Evolutionary conservation across 2,888 invertebrate genomes (phyloP).

Genomic region (Ornithoptera priamus): DNA sequence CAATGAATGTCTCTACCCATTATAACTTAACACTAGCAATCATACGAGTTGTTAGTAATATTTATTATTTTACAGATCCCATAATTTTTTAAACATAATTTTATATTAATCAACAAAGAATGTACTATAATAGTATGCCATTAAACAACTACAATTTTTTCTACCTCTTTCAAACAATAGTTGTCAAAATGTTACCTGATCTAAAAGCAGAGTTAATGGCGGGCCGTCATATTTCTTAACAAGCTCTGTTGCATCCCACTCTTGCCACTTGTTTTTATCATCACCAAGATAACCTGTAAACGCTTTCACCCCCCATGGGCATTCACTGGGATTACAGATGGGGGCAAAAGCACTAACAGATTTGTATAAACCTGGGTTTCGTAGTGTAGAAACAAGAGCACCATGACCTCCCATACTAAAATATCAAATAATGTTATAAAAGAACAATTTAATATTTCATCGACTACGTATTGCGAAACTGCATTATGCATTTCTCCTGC

Average conservation of each 20-base stretch:
- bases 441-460: too few species aligned
- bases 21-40: too few species aligned
- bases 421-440: conserved; percentile 32
- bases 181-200: conserved; percentile 84
- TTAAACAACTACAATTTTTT: too few species aligned
- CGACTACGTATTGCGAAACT: too few species aligned
- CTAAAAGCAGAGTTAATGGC: conserved; percentile 90
- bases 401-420: conserved; percentile 99
- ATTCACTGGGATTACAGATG: conserved; percentile 91
- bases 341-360: conserved; percentile 97
- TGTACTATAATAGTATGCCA: too few species aligned
- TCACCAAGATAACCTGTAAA: conserved; percentile 90
- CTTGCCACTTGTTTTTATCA: conserved; percentile 84
- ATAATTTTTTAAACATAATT: too few species aligned
- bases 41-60: too few species aligned
- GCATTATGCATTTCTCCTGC: too few species aligned
- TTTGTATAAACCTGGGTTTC: conserved; percentile 93
- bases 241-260: conserved; percentile 94
- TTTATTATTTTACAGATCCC: too few species aligned
- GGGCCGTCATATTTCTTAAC: conserved; percentile 91
- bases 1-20: too few species aligned
- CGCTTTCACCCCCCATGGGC: conserved; percentile 94
- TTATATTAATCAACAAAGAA: too few species aligned
- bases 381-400: conserved; percentile 92
- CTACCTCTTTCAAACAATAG: too few species aligned